Evolutionary conservation across 2,888 invertebrate species (phyloP).

Genomic region (Dryocosmus kuriphilus): DNA sequence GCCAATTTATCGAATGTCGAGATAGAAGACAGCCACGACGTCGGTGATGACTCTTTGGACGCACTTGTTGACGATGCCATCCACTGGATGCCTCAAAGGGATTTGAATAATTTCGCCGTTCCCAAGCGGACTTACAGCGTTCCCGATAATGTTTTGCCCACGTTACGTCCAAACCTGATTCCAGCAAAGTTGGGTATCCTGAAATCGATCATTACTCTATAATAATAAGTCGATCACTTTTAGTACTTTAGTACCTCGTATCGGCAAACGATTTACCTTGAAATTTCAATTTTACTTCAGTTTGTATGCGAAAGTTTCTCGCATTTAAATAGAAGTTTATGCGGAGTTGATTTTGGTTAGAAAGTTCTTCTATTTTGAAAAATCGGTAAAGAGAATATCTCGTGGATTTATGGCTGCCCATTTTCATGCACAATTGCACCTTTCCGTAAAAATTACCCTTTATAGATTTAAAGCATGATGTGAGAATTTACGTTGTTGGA

Average conservation of each 20-base stretch:
- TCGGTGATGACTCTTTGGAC: slow-evolving; percentile 56
- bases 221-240: not conserved
- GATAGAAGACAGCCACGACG: slow-evolving; percentile 16
- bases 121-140: slow-evolving; percentile 69
- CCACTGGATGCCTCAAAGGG: slow-evolving; percentile 53
- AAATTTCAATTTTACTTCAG: not conserved
- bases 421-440: no score
- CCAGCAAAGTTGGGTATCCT: not conserved
- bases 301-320: not conserved
- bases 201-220: not conserved
- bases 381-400: no score
- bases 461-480: no score
- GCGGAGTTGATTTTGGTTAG: not conserved
- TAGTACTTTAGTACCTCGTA: slow-evolving; percentile 16
- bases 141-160: slow-evolving; percentile 68
- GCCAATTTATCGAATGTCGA: slow-evolving; percentile 69
- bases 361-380: not conserved
- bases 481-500: no score
- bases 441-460: no score
- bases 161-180: not conserved
- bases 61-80: slow-evolving; percentile 62
- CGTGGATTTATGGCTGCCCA: no score
- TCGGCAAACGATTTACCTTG: not conserved
- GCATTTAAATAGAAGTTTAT: no score
- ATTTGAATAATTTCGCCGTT: slow-evolving; percentile 75